Conservation (phyloP, 2,888 invertebrate genomes). For the Ptychoptera albimana region DNA sequence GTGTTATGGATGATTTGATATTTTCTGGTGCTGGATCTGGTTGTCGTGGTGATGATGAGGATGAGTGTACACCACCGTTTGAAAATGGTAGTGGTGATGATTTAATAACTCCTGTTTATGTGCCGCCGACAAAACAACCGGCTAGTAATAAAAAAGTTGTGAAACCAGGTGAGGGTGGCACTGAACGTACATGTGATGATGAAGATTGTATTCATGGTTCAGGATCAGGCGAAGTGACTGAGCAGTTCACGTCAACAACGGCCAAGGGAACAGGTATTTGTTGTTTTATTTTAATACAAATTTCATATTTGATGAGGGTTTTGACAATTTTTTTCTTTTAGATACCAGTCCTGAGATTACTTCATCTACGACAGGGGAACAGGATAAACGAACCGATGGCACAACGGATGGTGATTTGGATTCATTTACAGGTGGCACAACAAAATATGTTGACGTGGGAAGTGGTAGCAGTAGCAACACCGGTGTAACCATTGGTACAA, state of each 20-base stretch:
- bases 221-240: conserved; percentile 57
- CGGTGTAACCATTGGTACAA: neutral
- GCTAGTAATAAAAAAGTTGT: conserved; percentile 32
- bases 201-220: conserved; percentile 77
- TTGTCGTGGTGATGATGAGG: conserved; percentile 82
- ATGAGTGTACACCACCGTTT: conserved; percentile 72
- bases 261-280: conserved; percentile 34
- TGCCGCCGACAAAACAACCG: conserved; percentile 62
- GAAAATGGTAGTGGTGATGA: conserved; percentile 79
- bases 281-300: neutral
- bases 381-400: conserved; percentile 3
- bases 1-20: conserved; percentile 73
- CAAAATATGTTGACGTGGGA: conserved; percentile 13
- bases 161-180: conserved; percentile 15
- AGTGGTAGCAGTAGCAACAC: conserved; percentile 14
- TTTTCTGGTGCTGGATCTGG: conserved; percentile 87
- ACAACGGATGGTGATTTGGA: neutral
- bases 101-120: conserved; percentile 82
- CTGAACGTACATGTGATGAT: conserved; percentile 55
- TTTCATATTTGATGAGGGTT: neutral
- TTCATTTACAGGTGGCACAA: conserved; percentile 19
- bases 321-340: too few species aligned
- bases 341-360: conserved; percentile 6
- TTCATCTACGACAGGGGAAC: conserved; percentile 4
- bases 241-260: conserved; percentile 38